Evolutionary conservation across 2,888 invertebrate genomes (phyloP), one percentile per base, ranked within the genome.

Genomic region (Meandrusa payeni): DNA sequence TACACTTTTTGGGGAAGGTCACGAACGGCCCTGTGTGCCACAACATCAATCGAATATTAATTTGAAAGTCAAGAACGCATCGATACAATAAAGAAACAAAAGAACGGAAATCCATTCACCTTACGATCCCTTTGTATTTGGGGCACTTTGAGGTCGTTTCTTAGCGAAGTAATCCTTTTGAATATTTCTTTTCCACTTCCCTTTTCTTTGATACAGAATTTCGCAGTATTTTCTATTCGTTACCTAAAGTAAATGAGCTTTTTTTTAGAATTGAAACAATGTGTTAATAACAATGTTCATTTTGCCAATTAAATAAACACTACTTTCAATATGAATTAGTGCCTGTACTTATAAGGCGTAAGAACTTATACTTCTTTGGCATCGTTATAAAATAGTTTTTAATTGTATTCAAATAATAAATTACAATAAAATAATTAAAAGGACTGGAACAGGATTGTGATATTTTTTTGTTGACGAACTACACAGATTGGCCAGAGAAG

Each of bases 1-100:
- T 33, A n/a, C 11, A 13, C 22, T 13, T 11, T 33, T 33, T 13
- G 23, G 13, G 20, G 19, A 20, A 19, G 10, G 10, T 38, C 29
- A 20, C 13, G 20, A 38, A 9, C 13, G 9, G 37, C 48, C 41
- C 29, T 17, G 42, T 51, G 42, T 43, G 41, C 52, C 61, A 61
- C 65, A 66, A 64, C 61, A 64, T 63, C 64, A 68, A 72, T 76
- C 59, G 63, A 71, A 70, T 68, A 74, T 69, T 69, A 73, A 76
- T 76, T 69, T 66, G 46, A 54, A 59, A 63, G 51, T 63, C 61
- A 55, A 69, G 61, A 50, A 56, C 67, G 61, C 51, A 48, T 54
- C 57, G 52, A 61, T 64, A 63, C 61, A 64, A 61, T 59, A 60
- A 55, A 61, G 71, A 73, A 76, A 77, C 76, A 76, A 77, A 73